Evolutionary conservation across 2,113 vertebrate species (phyloP), one percentile per base, ranked within the genome.

Genomic region (Tachuris rubrigastra): DNA sequence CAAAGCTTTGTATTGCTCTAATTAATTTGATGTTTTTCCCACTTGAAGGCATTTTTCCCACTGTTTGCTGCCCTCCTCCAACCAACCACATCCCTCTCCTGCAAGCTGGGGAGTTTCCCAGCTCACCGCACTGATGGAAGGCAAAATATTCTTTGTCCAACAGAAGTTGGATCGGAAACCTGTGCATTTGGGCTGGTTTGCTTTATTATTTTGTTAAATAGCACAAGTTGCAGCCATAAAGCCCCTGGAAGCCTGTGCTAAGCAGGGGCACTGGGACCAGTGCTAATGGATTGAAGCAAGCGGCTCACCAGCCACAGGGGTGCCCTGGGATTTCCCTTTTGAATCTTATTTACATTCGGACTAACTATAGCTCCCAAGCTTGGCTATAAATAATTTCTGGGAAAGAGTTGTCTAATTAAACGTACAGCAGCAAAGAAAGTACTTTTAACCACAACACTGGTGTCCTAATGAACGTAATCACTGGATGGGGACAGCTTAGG

Each of bases 341-440:
- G 97, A 98, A 96, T 98, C 97, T 98, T 98, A 98, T 98, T 98
- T 98, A 98, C 98, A 98, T 98, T 98, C 90, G 94, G 97, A 92
- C 98, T 98, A 98, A 98, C 98, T 98, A 98, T 98, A 98, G 97
- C 98, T 98, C 97, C 85, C 94, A 87, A 97, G 96, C 96, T 89
- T 5, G 66, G 95, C 97, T 98, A 98, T 98, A 98, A 98, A 98
- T 98, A 98, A 98, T 98, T 98, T 98, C 98, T 98, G 79, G 98
- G 97, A 96, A 98, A 98, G 98, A 97, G 97, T 97, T 98, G 97
- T 98, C 98, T 98, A 98, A 98, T 98, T 98, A 98, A 98, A 98
- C 35, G 85, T 98, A 98, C 93, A 93, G 96, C 97, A 87, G 97
- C 97, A 95, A 97, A 97, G 95, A 96, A 98, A 98, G 96, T 97